Base-by-base conservation (phyloP, 2,888 invertebrate species). In the Portevinia maculata region DNA sequence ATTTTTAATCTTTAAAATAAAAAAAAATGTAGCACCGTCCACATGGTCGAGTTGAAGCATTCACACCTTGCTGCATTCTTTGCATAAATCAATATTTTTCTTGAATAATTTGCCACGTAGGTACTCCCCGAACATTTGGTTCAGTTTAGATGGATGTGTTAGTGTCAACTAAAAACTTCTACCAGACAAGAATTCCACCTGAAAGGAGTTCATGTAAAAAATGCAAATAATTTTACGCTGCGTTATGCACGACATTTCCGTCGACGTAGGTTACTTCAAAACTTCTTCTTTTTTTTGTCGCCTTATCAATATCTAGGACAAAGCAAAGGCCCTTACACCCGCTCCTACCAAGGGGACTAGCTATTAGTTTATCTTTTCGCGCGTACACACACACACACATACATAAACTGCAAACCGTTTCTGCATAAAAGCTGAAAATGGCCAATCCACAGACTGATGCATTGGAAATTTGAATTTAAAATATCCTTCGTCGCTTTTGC, bases 391-490 rank as follows among this genome's bases (percentile, higher is more conserved):
- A 37, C 4, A 17, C 5, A 39, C 2, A 21, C 13, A 15, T 15
- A 21, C 11, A 24, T 24, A 5, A 5, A 24, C n/a, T n/a, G n/a
- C 3, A 19, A 32, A 24, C 3, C n/a, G 34, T 28, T 28, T 6
- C 46, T 50, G n/a, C n/a, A 24, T 44, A 32, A 0, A n/a, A 37
- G 15, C 32, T 24, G 55, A 24, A n/a, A 28, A 8, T 55, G n/a
- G 37, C 34, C 32, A 32, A 15, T 19, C 34, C 41, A 28, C 55
- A 65, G 59, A 60, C 34, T 75, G 75, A 75, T 75, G 75, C 67
- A 75, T 67, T 67, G 75, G 34, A 75, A 67, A 75, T 75, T 75
- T 75, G 67, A 75, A 67, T 75, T 75, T 67, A 53, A 67, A 75
- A 67, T 75, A 60, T 67, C 46, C 57, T 50, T 52, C 32, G 48